These are phyloP conservation scores for Choreutis nemorana DNA, from an alignment of 2,888 invertebrate genomes.

Conservation along the genomic window DNA sequence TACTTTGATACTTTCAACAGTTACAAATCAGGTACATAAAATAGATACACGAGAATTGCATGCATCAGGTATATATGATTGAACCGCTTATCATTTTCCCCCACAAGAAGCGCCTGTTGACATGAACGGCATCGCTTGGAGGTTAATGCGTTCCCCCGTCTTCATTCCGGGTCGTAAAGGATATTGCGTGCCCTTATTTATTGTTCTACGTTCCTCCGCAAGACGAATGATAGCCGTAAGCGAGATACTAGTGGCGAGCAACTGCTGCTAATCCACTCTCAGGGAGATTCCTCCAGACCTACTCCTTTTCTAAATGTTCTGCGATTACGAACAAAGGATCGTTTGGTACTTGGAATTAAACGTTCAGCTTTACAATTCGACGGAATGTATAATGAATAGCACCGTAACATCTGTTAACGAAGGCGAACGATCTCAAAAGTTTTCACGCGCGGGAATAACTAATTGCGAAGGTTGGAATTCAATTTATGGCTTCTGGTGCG, in stretches of 20 bases:
- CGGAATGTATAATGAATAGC: conserved; percentile 67
- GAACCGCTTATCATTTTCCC: conserved; percentile 24
- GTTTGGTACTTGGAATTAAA: conserved; percentile 63
- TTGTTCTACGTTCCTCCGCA: conserved; percentile 29
- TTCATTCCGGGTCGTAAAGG: conserved; percentile 17
- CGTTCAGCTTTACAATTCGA: conserved; percentile 65
- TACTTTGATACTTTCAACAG: too few relatives aligned
- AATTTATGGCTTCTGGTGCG: conserved; percentile 64
- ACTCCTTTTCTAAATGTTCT: conserved; percentile 40
- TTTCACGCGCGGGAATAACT: conserved; percentile 67
- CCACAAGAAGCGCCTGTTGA: conserved; percentile 12
- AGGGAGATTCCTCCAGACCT: conserved; percentile 33
- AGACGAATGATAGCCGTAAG: conserved; percentile 38
- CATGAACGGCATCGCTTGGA: conserved; percentile 19
- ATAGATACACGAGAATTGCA: too few relatives aligned
- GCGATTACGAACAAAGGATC: conserved; percentile 58
- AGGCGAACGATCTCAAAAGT: conserved; percentile 67
- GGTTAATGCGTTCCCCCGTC: conserved; percentile 24
- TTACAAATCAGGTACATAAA: too few relatives aligned
- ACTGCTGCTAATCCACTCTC: conserved; percentile 35
- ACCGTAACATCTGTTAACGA: conserved; percentile 68
- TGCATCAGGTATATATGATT: too few relatives aligned
- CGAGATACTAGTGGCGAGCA: conserved; percentile 32
- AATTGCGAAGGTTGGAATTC: conserved; percentile 67
- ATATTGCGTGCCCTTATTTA: conserved; percentile 45